Conservation (phyloP, 2,113 vertebrate genomes). For the Mustelus asterias region DNA sequence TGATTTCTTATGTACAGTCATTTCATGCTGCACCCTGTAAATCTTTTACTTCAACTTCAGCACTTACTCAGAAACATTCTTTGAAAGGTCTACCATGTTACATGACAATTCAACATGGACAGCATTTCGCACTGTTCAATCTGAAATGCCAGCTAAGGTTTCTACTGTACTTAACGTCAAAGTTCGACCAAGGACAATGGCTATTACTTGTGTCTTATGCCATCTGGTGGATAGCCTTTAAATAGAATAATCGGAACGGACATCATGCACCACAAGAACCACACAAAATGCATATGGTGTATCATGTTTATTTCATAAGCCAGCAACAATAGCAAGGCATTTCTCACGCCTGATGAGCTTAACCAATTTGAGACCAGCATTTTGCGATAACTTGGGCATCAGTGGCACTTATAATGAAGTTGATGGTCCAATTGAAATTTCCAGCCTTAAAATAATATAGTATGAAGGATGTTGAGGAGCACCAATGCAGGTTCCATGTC, state of each 20-base stretch:
- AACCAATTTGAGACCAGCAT: neutral
- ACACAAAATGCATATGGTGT: neutral
- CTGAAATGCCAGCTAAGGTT: neutral
- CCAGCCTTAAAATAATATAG: neutral
- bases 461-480: neutral
- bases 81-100: neutral
- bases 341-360: neutral
- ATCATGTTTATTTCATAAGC: neutral
- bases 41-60: neutral
- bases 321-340: slow-evolving; percentile 18
- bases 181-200: slow-evolving; percentile 23
- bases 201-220: slow-evolving; percentile 3
- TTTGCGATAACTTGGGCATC: neutral
- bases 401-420: too few species aligned
- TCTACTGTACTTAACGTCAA: neutral
- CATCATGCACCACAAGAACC: neutral
- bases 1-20: neutral
- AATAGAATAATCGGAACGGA: neutral
- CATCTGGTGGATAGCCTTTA: slow-evolving; percentile 28
- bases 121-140: neutral
- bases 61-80: neutral
- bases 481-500: neutral
- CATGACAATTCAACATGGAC: neutral
- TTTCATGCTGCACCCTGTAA: slow-evolving; percentile 6
- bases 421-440: neutral